A percentile compares a stretch with the other conserved stretches of the same genome.
Evolutionary conservation across 2,888 invertebrate genomes (phyloP).

Genomic region (Cataglyphis altisquamis): DNA sequence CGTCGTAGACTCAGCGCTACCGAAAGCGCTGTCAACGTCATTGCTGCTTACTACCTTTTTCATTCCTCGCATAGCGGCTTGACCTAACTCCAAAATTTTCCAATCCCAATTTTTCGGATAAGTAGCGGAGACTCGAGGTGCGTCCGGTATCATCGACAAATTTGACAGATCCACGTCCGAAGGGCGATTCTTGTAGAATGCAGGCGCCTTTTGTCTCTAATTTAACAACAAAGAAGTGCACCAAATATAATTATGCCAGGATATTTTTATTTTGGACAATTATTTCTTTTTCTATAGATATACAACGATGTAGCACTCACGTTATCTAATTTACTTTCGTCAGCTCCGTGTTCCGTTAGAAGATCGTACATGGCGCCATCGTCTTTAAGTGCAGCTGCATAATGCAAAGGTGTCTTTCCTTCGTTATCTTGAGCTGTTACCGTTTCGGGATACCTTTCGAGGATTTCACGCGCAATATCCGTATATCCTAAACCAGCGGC

Average conservation of each 20-base stretch:
- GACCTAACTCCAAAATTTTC: slow-evolving; percentile 88
- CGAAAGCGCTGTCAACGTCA: slow-evolving; percentile 85
- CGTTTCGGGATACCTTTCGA: slow-evolving; percentile 90
- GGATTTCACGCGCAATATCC: slow-evolving; percentile 91
- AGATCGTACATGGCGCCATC: slow-evolving; percentile 92
- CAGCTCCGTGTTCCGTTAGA: slow-evolving; percentile 93
- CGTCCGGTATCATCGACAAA: slow-evolving; percentile 92
- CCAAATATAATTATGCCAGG: neutral
- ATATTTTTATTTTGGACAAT: neutral
- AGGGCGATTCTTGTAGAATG: slow-evolving; percentile 92
- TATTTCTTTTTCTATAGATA: neutral
- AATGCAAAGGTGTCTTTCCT: slow-evolving; percentile 95
- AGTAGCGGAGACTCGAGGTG: slow-evolving; percentile 92
- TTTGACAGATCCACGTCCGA: slow-evolving; percentile 92
- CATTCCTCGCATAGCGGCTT: slow-evolving; percentile 85
- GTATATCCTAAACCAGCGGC: slow-evolving; percentile 94
- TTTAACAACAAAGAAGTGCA: neutral
- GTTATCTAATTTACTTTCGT: slow-evolving; percentile 93
- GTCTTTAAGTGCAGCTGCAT: slow-evolving; percentile 93
- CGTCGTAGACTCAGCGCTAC: slow-evolving; percentile 78
- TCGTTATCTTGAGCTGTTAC: slow-evolving; percentile 92
- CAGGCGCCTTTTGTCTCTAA: slow-evolving; percentile 94
- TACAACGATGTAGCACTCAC: slow-evolving; percentile 87
- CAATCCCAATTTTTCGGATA: slow-evolving; percentile 92
- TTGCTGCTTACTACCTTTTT: slow-evolving; percentile 86